Evolutionary conservation across 2,797 vertebrate species (phyloP), one percentile per base, ranked within the genome.

Genomic region (Apodemus agrarius): DNA sequence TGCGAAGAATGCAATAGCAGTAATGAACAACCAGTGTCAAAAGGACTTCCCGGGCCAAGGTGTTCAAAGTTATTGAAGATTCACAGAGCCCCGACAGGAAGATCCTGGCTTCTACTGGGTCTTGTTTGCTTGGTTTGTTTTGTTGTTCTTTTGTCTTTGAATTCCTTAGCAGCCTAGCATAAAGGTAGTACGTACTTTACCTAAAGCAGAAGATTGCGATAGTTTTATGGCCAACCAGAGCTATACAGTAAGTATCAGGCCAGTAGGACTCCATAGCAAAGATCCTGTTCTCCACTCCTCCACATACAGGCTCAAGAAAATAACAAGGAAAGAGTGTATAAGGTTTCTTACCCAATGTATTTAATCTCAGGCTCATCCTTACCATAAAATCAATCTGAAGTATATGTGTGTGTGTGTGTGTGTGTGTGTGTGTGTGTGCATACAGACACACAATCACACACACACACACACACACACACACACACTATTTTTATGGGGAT

Each of bases 1-100:
- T 8, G 43, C 96, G 94, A 90, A 94, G 89, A 97, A 96, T 87
- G 83, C 92, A 96, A 97, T 80, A 97, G 86, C 63, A 97, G 91
- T 82, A 91, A 96, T 96, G 97, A 97, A 97, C 91, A 97, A 85
- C 74, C 92, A 98, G 98, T 95, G 90, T 97, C 94, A 97, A 65
- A 97, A 97, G 92, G 22, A 67, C 96, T 88, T 19, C 59, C 96
- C 84, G 95, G 90, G 29, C 17, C n/a, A 40, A 57, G 14, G 14
- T 3, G 37, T 86, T 57, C 2, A 96, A 94, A 81, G 76, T 82
- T 59, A 92, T 89, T 97, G 93, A 84, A 67, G 91, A 65, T 95
- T 97, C 95, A 94, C 72, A 87, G 79, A 97, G 57, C 0, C 74
- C 4, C 59, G 6, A 54, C 49, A 94, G 80, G 92, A 76, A 67